These are phyloP conservation scores for Rhinoptilus africanus DNA, from an alignment of 2,113 vertebrate genomes.

Conservation along the genomic window DNA sequence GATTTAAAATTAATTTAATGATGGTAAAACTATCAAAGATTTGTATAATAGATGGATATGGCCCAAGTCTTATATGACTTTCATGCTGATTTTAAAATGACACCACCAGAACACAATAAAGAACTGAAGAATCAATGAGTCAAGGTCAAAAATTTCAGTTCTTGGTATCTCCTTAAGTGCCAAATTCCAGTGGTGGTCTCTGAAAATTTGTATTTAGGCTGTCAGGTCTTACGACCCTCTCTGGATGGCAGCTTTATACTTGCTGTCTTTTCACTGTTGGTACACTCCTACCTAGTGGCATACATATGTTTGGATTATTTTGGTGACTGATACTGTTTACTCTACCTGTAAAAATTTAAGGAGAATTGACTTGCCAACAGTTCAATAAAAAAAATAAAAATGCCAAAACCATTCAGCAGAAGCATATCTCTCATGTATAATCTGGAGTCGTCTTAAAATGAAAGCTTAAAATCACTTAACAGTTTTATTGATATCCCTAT, in stretches of 20 bases:
- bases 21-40: not conserved
- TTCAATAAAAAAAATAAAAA: not conserved
- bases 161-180: not conserved
- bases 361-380: not conserved
- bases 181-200: not conserved
- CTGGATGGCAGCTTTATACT: not conserved
- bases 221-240: not conserved
- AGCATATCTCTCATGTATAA: not conserved
- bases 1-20: not conserved
- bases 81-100: not conserved
- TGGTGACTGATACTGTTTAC: not conserved
- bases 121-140: not conserved
- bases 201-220: not conserved
- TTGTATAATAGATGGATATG: not conserved
- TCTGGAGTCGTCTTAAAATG: not conserved
- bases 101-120: not conserved
- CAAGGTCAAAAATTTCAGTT: not conserved
- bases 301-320: not conserved
- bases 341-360: not conserved
- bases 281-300: not conserved
- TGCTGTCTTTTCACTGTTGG: not conserved
- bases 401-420: not conserved
- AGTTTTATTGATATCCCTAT: not conserved
- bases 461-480: not conserved
- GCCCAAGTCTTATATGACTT: not conserved